phyloP scores from a whole-genome alignment of 2,888 invertebrate species.

The Xestobium rufovillosum region DNA sequence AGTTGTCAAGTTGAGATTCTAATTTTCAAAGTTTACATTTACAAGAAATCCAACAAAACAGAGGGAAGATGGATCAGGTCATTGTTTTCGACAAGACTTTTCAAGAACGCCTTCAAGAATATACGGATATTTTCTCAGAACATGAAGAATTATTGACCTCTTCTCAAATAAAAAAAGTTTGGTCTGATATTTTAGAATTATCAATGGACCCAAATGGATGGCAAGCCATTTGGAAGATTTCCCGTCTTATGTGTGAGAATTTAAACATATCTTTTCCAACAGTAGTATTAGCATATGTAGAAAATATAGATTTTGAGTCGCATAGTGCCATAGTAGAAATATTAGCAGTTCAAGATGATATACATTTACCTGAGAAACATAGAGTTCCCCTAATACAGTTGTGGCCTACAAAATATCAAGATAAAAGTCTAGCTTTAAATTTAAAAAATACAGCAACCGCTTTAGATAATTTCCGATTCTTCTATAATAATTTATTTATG shows the following conservation, averaged over 20 bases:
- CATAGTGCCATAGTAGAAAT: slow-evolving; percentile 53
- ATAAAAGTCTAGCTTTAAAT: slow-evolving; percentile 49
- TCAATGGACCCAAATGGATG: slow-evolving; percentile 59
- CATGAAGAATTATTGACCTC: slow-evolving; percentile 41
- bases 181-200: slow-evolving; percentile 51
- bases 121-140: slow-evolving; percentile 45
- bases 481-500: slow-evolving; percentile 59
- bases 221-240: slow-evolving; percentile 65
- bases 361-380: slow-evolving; percentile 52
- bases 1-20: too few species aligned
- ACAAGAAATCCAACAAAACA: too few species aligned
- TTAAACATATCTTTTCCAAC: slow-evolving; percentile 60
- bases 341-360: slow-evolving; percentile 55
- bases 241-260: slow-evolving; percentile 54
- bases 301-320: slow-evolving; percentile 49
- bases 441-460: slow-evolving; percentile 54
- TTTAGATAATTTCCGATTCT: slow-evolving; percentile 59
- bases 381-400: slow-evolving; percentile 55
- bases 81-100: slow-evolving; percentile 52
- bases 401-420: slow-evolving; percentile 58
- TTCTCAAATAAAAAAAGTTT: slow-evolving; percentile 47
- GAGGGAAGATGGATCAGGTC: slow-evolving; percentile 46
- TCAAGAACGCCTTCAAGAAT: slow-evolving; percentile 49
- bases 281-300: slow-evolving; percentile 52
- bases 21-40: too few species aligned